A percentile compares a stretch with the other conserved stretches of the same genome.
Evolutionary conservation across 2,888 invertebrate genomes (phyloP).

Genomic region (Amphipyra tragopoginis): DNA sequence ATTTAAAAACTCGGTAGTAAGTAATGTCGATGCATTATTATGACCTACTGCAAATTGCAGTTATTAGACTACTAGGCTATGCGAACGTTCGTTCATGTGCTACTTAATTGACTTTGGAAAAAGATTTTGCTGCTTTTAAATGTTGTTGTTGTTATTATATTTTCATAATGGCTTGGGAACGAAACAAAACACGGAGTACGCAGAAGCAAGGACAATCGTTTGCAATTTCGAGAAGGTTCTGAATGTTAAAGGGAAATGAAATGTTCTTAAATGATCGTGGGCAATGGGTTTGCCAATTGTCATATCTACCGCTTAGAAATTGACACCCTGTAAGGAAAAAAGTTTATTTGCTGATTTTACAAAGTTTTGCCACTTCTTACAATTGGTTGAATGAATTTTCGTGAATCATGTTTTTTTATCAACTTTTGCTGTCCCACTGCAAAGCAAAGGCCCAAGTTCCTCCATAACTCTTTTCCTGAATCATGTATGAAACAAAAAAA

Average conservation of each 20-base stretch:
- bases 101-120: conserved; percentile 9
- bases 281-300: conserved; percentile 22
- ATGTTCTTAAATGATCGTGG: conserved; percentile 15
- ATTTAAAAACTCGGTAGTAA: conserved; percentile 32
- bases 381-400: no score
- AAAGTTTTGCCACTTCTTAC: no score
- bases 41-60: conserved; percentile 41
- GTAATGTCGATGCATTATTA: conserved; percentile 35
- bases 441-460: no score
- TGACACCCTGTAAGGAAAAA: background rate
- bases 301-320: conserved; percentile 15
- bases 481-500: no score
- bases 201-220: conserved; percentile 22
- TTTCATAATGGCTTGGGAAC: no score
- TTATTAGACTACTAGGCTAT: conserved; percentile 35
- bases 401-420: no score
- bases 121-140: conserved; percentile 13
- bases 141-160: conserved; percentile 27
- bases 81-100: conserved; percentile 4
- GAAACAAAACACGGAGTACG: conserved; percentile 4
- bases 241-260: conserved; percentile 41
- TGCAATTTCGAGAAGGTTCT: conserved; percentile 20
- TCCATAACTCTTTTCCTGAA: no score
- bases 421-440: no score
- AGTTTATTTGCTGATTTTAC: no score